Evolutionary conservation across 2,113 vertebrate genomes (phyloP).

Genomic region (Podarcis raffonei): DNA sequence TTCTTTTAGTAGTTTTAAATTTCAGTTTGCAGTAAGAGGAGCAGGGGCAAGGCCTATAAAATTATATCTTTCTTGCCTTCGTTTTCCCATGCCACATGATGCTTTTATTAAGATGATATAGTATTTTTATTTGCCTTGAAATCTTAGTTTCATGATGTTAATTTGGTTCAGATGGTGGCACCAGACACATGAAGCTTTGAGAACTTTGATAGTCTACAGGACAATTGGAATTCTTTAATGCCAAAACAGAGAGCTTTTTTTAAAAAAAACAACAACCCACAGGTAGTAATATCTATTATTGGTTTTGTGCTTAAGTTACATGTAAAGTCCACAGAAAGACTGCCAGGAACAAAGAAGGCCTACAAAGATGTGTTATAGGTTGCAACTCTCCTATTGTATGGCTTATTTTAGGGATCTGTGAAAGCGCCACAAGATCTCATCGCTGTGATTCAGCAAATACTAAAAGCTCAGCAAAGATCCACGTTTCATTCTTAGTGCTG

Average conservation of each 20-base stretch:
- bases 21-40: constrained; percentile 70
- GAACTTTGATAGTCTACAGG: constrained; percentile 73
- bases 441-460: too few relatives aligned
- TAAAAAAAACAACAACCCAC: background rate
- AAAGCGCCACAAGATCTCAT: too few relatives aligned
- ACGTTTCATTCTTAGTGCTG: too few relatives aligned
- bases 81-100: constrained; percentile 70
- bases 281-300: constrained; percentile 45
- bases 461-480: too few relatives aligned
- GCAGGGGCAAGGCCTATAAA: constrained; percentile 59
- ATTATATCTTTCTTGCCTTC: constrained; percentile 72
- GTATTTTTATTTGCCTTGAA: constrained; percentile 81
- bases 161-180: constrained; percentile 77
- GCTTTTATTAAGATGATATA: constrained; percentile 80
- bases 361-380: background rate
- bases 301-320: constrained; percentile 22
- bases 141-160: constrained; percentile 77
- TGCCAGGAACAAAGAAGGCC: background rate
- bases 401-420: too few relatives aligned
- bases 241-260: constrained; percentile 70
- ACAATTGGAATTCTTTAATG: constrained; percentile 68
- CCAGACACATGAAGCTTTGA: constrained; percentile 74
- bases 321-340: constrained; percentile 29
- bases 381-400: background rate
- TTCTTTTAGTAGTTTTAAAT: constrained; percentile 70